Conservation (phyloP, 2,113 vertebrate genomes). For the Neotoma lepida region DNA sequence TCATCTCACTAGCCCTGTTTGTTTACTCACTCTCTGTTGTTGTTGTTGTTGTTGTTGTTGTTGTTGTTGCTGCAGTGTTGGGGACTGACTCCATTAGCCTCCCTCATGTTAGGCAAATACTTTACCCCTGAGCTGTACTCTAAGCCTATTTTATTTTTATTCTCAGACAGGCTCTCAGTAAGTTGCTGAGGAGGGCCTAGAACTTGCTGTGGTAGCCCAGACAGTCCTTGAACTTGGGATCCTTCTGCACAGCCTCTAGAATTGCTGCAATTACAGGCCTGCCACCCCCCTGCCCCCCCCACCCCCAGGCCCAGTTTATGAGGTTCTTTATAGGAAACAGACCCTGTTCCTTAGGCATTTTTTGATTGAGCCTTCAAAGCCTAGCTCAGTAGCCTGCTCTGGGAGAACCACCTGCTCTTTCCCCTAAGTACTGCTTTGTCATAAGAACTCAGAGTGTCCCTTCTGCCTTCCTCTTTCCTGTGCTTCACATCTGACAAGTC, state of each 20-base stretch:
- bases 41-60: too few species aligned
- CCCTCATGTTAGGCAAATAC: not conserved
- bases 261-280: not conserved
- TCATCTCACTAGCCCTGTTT: not conserved
- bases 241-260: not conserved
- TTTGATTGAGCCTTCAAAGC: conserved; percentile 41
- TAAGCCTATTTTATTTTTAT: not conserved
- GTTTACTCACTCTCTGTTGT: not conserved
- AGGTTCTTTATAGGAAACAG: not conserved
- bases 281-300: too few species aligned
- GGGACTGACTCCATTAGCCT: not conserved
- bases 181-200: not conserved
- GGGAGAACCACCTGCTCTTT: not conserved
- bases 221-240: not conserved
- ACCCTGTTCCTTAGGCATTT: not conserved
- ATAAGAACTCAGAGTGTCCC: not conserved
- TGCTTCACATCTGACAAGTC: not conserved
- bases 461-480: not conserved
- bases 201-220: not conserved
- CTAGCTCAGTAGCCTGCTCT: not conserved
- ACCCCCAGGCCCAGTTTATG: not conserved
- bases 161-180: too few species aligned
- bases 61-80: too few species aligned
- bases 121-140: not conserved
- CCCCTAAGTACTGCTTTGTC: not conserved